Base-by-base conservation (phyloP, 2,797 vertebrate species). In the Acanthurus lineatus region DNA sequence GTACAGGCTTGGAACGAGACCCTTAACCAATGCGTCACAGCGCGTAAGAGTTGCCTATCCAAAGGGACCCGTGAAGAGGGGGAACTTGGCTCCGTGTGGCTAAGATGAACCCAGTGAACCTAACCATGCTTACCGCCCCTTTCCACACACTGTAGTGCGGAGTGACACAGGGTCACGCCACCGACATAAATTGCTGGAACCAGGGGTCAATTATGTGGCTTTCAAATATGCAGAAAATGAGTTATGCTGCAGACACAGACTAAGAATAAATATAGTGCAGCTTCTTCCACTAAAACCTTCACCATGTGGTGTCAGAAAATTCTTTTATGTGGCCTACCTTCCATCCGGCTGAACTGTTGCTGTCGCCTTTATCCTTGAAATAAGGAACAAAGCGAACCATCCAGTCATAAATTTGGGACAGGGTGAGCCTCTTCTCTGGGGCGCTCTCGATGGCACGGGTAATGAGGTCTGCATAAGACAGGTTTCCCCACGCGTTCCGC, bases 331-430 rank as follows among this genome's bases (percentile, higher is more conserved):
- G 88, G 93, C 84, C 93, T 96, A 97, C 98, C 98, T 98, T 98
- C 97, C 98, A 98, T 80, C 97, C 97, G 2, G 97, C 97, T 15
- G 97, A 98, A 95, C 97, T 99, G 94, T 98, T 99, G 95, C 97
- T 99, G 95, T 99, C 97, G 77, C 97, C 97, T 95, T 99, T 99
- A 96, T 98, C 97, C 95, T 98, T 98, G 95, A 99, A 99, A 94
- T 99, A 99, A 90, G 98, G 97, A 91, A 98, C 97, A 92, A 96
- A 98, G 89, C 97, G 97, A 86, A 98, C 98, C 98, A 99, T 99
- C 98, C 98, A 99, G 93, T 99, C 97, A 81, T 99, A 99, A 83
- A 99, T 98, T 85, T 99, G 98, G 65, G 98, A 97, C 81, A 99
- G 93, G 17, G 98, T 99, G 84, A 99, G 97, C 77, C 98, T 95